Evolutionary conservation across 35 echinoderm and acorn worm genomes (phyloP).

Genomic region (Ophioderma brevispina): DNA sequence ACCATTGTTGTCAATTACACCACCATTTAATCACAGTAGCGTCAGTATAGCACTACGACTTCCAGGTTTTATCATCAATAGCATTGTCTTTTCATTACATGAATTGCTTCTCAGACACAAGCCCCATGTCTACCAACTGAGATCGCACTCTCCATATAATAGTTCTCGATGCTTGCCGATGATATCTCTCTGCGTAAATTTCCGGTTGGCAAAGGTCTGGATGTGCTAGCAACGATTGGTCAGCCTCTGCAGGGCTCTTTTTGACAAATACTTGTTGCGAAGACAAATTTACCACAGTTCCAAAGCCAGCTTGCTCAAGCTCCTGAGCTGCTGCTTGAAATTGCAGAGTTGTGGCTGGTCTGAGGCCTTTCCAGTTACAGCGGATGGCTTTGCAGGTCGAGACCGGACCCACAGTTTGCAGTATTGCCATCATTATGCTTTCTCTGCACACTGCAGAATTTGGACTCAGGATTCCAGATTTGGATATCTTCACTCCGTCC

Average conservation of each 20-base stretch:
- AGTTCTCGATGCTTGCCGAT: not conserved
- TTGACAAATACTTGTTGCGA: not conserved
- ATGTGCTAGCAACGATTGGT: not conserved
- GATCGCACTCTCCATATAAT: not conserved
- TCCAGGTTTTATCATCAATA: too few species aligned
- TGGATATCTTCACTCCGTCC: not conserved
- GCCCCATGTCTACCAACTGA: not conserved
- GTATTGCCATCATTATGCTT: not conserved
- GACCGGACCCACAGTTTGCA: not conserved
- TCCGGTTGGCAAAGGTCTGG: not conserved
- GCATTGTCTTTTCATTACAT: not conserved
- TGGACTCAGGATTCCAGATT: not conserved
- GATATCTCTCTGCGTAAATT: not conserved
- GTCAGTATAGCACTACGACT: too few species aligned
- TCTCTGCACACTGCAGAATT: not conserved
- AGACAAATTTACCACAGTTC: not conserved
- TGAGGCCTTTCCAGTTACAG: not conserved
- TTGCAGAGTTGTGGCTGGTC: not conserved
- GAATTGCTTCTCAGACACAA: not conserved
- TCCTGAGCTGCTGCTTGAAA: not conserved
- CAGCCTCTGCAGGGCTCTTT: not conserved
- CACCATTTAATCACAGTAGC: too few species aligned
- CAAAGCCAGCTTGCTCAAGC: not conserved
- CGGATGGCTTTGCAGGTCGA: not conserved
- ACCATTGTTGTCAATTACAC: too few species aligned